These are phyloP conservation scores for Ctenicera cuprea DNA, from an alignment of 2,888 invertebrate genomes.

Conservation along the genomic window DNA sequence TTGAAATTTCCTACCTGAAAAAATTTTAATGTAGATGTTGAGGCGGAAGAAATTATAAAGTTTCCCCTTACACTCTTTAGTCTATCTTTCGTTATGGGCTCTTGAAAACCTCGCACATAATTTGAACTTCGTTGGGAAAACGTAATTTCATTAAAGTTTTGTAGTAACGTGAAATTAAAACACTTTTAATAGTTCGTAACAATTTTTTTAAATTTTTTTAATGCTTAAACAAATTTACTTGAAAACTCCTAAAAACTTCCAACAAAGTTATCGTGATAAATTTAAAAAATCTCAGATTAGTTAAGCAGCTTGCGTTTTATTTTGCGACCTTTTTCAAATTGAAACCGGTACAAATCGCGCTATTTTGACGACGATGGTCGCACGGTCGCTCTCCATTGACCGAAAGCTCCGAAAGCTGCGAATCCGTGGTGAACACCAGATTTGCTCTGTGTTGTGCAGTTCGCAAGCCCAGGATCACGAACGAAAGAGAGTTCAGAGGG, in stretches of 20 bases:
- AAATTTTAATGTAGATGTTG: conserved; percentile 7
- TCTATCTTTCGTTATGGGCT: conserved; percentile 8
- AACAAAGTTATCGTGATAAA: not conserved
- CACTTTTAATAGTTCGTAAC: not conserved
- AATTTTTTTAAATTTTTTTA: not conserved
- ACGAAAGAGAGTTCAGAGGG: conserved; percentile 44
- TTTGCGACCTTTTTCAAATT: conserved; percentile 13
- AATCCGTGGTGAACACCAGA: conserved; percentile 47
- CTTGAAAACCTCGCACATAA: conserved; percentile 16
- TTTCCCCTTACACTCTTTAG: conserved; percentile 16
- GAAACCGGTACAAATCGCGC: conserved; percentile 8
- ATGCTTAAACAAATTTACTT: too few species aligned
- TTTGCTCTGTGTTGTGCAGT: conserved; percentile 43
- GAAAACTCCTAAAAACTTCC: too few species aligned
- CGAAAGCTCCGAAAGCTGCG: conserved; percentile 49
- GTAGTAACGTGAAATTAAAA: not conserved
- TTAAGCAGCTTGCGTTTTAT: not conserved
- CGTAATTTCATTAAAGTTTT: not conserved
- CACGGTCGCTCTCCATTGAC: conserved; percentile 24
- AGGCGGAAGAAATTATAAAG: conserved; percentile 14
- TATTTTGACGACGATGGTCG: conserved; percentile 6
- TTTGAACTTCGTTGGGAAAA: conserved; percentile 7
- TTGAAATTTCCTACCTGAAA: conserved; percentile 18
- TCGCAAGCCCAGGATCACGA: conserved; percentile 46
- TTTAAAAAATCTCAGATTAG: not conserved